These are phyloP conservation scores for Parelbella ahira DNA, from an alignment of 2,888 invertebrate genomes.

Conservation along the genomic window DNA sequence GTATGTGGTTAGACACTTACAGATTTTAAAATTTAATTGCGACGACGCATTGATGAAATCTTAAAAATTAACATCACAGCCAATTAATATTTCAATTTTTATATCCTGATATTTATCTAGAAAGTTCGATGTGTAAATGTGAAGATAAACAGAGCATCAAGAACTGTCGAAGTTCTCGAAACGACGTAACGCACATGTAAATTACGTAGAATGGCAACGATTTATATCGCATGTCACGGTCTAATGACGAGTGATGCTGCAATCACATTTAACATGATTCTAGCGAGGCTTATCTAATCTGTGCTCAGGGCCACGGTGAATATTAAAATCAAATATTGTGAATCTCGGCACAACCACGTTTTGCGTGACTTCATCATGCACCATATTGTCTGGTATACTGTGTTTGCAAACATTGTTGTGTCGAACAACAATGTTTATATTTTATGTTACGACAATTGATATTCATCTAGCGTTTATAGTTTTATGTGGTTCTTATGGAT, in stretches of 20 bases:
- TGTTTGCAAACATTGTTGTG: background rate
- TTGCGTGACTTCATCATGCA: conserved; percentile 12
- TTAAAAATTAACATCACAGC: too few species aligned
- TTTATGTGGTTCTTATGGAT: too few species aligned
- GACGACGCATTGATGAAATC: too few species aligned
- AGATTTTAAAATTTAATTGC: background rate
- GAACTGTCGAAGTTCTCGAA: too few species aligned
- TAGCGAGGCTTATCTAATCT: conserved; percentile 18
- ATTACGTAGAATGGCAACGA: conserved; percentile 6
- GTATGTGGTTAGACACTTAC: background rate
- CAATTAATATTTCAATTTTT: too few species aligned
- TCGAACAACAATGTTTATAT: too few species aligned
- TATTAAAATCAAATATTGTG: conserved; percentile 21
- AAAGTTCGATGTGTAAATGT: too few species aligned
- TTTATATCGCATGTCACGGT: conserved; percentile 19
- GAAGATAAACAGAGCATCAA: too few species aligned
- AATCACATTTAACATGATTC: conserved; percentile 13
- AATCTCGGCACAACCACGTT: conserved; percentile 9
- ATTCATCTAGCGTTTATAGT: too few species aligned
- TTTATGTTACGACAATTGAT: too few species aligned
- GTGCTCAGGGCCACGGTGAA: conserved; percentile 16
- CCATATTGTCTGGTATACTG: conserved; percentile 1
- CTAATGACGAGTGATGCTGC: conserved; percentile 13
- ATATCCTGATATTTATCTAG: too few species aligned
- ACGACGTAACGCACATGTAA: background rate